These are phyloP conservation scores for Hydropsyche tenuis DNA, from an alignment of 1,140 invertebrate species.

Conservation along the genomic window DNA sequence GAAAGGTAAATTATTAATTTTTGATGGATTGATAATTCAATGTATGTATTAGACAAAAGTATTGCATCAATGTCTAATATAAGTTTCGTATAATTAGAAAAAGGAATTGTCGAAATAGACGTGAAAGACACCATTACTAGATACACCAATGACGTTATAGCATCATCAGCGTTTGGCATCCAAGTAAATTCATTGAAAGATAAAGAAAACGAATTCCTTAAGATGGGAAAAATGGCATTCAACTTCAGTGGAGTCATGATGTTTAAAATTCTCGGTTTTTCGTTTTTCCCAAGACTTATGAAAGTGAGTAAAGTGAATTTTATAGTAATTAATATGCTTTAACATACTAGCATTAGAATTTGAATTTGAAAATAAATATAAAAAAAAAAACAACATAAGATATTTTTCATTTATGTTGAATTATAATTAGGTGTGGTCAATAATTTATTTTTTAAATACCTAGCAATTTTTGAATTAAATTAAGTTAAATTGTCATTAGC, in stretches of 20 bases:
- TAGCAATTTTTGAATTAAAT: too few species aligned
- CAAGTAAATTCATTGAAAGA: slow-evolving; percentile 65
- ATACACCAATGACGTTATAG: slow-evolving; percentile 68
- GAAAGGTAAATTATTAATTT: background rate
- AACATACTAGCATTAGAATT: too few species aligned
- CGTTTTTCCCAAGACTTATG: slow-evolving; percentile 12
- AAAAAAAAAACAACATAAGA: too few species aligned
- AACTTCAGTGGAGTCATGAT: slow-evolving; percentile 22
- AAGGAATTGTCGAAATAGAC: slow-evolving; percentile 51
- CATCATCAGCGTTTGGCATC: slow-evolving; percentile 64
- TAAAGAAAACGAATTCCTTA: slow-evolving; percentile 62
- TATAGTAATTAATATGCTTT: too few species aligned
- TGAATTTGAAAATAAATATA: too few species aligned
- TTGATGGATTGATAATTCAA: too few species aligned
- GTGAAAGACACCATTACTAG: slow-evolving; percentile 62
- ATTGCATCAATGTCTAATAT: too few species aligned
- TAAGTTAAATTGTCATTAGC: too few species aligned
- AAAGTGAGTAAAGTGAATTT: slow-evolving; percentile 6
- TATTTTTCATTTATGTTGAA: too few species aligned
- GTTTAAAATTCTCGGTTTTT: slow-evolving; percentile 25
- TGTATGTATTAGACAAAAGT: too few species aligned
- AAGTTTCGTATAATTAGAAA: slow-evolving; percentile 28
- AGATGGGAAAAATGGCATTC: slow-evolving; percentile 56
- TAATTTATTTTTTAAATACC: too few species aligned
- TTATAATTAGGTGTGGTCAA: too few species aligned